Evolutionary conservation across 2,888 invertebrate genomes (phyloP), one percentile per base, ranked within the genome.

Genomic region (Diaprepes abbreviatus): DNA sequence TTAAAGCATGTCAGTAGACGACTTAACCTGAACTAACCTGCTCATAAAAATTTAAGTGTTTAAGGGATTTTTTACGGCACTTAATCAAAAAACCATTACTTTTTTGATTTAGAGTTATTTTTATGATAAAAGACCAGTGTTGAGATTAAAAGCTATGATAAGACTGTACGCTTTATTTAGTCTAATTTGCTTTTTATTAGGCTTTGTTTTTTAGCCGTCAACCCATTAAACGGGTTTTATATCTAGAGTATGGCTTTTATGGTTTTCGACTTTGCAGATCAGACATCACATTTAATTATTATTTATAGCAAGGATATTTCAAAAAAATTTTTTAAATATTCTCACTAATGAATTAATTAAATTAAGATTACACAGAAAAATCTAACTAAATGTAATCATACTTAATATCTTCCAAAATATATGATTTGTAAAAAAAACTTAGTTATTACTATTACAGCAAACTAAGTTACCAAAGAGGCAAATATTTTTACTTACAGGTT

Each of bases 121-220:
- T 50, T 12, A 21, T 16, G 28, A 21, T 12, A 28, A 50, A 28
- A 50, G 14, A 28, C 14, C 16, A 3, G 48, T 28, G 28, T 16
- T 48, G 4, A 48, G 48, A 48, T 50, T 50, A 50, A 50, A 50
- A 50, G 48, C 12, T 28, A 9, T 50, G 48, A 50, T 50, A 50
- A 21, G 16, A 28, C 2, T 2, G 16, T 50, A 3, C 6, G 16
- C 24, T 28, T 50, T 28, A 28, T 28, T 28, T 50, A 5, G 16
- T 14, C 28, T 50, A 50, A 28, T 50, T 50, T 50, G 7, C 3
- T 10, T 50, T 50, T 48, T 16, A 28, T 28, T 28, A 7, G 14
- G 9, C 12, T 2, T 3, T 28, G 16, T 50, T 50, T 48, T 28
- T 28, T 28, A 14, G 10, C 4, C 36, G 43, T 43, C 43, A 2